Evolutionary conservation across 1,140 invertebrate species (phyloP).

Genomic region (Carposina sasakii): DNA sequence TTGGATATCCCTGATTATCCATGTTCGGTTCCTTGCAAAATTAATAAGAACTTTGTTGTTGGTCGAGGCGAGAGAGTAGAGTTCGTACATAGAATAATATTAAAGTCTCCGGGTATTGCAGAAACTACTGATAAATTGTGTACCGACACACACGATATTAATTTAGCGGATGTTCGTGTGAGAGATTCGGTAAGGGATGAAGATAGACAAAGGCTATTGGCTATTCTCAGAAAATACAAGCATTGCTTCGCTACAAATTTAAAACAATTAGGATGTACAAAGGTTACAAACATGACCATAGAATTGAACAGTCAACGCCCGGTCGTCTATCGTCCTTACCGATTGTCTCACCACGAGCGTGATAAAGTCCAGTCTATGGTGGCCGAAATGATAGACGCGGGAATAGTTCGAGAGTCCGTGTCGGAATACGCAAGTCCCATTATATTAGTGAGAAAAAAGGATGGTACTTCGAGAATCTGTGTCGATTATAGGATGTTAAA

Average conservation of each 20-base stretch:
- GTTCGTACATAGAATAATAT: neutral
- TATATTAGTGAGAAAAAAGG: neutral
- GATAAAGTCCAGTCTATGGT: neutral
- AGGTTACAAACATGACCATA: neutral
- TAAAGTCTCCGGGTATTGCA: neutral
- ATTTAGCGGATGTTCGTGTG: neutral
- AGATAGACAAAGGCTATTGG: neutral
- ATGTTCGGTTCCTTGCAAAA: neutral
- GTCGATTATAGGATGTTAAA: slow-evolving; percentile 4
- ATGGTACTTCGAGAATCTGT: neutral
- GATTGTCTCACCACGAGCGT: neutral
- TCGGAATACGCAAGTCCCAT: slow-evolving; percentile 4
- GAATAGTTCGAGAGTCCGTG: neutral
- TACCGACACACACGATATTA: neutral
- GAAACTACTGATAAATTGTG: neutral
- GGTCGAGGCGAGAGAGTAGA: neutral
- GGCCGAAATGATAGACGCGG: neutral
- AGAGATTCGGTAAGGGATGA: neutral
- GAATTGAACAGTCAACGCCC: neutral
- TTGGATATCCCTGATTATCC: neutral
- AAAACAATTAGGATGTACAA: neutral
- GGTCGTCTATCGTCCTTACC: slow-evolving; percentile 1
- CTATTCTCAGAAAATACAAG: neutral
- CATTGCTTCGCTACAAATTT: neutral
- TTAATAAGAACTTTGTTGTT: neutral